Evolutionary conservation across 2,113 vertebrate species (phyloP).

Genomic region (Emydocephalus ijimae): DNA sequence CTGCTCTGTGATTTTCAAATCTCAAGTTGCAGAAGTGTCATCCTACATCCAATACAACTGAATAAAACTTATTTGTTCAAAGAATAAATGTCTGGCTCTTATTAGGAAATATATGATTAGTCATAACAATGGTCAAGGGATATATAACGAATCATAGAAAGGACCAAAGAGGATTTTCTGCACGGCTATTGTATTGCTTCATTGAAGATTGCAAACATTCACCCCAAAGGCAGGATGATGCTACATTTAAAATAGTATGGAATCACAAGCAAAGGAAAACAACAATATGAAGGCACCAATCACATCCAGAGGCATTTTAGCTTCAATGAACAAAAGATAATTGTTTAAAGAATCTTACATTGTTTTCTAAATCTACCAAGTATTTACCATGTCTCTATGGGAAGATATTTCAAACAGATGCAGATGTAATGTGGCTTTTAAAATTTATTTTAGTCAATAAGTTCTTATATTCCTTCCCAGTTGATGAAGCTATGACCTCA

Average conservation of each 20-base stretch:
- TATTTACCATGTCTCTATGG: neutral
- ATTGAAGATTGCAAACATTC: neutral
- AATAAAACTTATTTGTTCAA: constrained; percentile 40
- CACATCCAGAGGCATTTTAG: neutral
- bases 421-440: neutral
- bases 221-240: neutral
- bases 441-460: neutral
- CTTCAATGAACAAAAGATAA: neutral
- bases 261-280: neutral
- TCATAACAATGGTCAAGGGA: neutral
- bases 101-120: constrained; percentile 33
- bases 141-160: constrained; percentile 12
- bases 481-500: neutral
- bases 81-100: constrained; percentile 38
- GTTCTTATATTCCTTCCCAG: neutral
- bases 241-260: neutral
- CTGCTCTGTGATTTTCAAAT: constrained; percentile 36
- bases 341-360: neutral
- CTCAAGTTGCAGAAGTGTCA: constrained; percentile 39
- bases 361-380: neutral
- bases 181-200: neutral
- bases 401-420: neutral
- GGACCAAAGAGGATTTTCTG: constrained; percentile 18
- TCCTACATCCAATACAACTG: constrained; percentile 34
- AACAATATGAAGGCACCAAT: neutral